Base-by-base conservation (phyloP, 2,113 vertebrate genomes). In the Campylorhamphus procurvoides region DNA sequence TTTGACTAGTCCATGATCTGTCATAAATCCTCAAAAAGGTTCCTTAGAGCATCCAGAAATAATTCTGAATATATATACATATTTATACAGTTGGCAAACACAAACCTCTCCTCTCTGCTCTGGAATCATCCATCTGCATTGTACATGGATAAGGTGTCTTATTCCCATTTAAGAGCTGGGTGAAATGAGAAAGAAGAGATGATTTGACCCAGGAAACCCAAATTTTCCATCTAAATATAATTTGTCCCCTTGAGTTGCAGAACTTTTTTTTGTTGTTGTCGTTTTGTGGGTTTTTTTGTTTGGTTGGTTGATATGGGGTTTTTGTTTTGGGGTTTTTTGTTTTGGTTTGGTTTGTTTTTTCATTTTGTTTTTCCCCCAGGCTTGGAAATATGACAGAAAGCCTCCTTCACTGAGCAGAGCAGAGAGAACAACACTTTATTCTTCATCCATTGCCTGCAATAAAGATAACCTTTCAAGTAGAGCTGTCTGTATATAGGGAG, bases 391-490 rank as follows among this genome's bases (percentile, higher is more conserved):
- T 75, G 83, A 78, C 76, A 93, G 69, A 87, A 84, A 88, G 83
- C 63, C 73, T 90, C 76, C 86, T 89, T 90, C 80, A 94, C 52
- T 89, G 35, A 90, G 52, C 64, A 92, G 35, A 90, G 76, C 59
- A 75, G 56, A 50, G 83, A 86, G 82, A 93, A 78, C 37, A 84
- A 31, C 39, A 24, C 16, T 74, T 73, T 83, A 82, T 64, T 93
- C 56, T 96, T 85, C 55, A 56, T 93, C 79, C 23, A 42, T n/a
- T 11, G 40, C 79, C 76, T 94, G 56, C 37, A 82, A 75, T 90
- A 75, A 96, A 92, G 87, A 82, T 75, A 96, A 89, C 18, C 44
- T 76, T 59, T 89, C 83, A 81, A 94, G 76, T 67, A 86, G 37
- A 91, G 49, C 53, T 56, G 55, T 72, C 52, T 86, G 39, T 49